phyloP scores from a whole-genome alignment of 1,140 invertebrate species.

The Aleiodes sp. region DNA sequence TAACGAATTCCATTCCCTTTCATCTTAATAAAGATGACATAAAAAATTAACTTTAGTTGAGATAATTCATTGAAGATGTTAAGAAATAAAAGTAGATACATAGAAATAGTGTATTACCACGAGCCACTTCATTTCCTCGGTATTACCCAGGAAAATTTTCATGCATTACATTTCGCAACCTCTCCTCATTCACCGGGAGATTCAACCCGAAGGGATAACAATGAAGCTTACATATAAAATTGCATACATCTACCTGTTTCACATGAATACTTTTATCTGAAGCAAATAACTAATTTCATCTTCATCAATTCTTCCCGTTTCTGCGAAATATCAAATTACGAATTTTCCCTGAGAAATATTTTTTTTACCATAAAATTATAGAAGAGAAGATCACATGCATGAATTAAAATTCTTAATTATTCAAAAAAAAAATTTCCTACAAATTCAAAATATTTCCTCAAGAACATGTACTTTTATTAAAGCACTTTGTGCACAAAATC shows the following conservation, averaged over 20 bases:
- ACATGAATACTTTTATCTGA: neutral
- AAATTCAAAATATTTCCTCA: too few relatives aligned
- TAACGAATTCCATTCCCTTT: too few relatives aligned
- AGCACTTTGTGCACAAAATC: neutral
- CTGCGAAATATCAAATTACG: too few relatives aligned
- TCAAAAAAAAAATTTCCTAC: too few relatives aligned
- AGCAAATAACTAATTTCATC: too few relatives aligned
- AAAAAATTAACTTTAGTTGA: neutral
- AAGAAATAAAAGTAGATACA: conserved; percentile 1
- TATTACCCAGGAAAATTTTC: neutral
- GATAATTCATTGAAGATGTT: neutral
- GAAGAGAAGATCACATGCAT: too few relatives aligned
- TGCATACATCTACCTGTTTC: neutral
- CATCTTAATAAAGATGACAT: conserved; percentile 1
- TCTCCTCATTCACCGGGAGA: neutral
- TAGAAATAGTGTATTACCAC: neutral
- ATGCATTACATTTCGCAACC: neutral
- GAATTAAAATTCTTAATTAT: too few relatives aligned
- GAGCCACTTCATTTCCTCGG: neutral
- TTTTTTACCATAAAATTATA: too few relatives aligned
- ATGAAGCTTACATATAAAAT: neutral
- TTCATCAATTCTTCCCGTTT: too few relatives aligned
- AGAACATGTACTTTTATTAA: neutral
- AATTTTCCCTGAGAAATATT: too few relatives aligned
- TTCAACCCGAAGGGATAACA: neutral